Conservation (phyloP, 2,797 vertebrate genomes). For the Gorsachius magnificus region DNA sequence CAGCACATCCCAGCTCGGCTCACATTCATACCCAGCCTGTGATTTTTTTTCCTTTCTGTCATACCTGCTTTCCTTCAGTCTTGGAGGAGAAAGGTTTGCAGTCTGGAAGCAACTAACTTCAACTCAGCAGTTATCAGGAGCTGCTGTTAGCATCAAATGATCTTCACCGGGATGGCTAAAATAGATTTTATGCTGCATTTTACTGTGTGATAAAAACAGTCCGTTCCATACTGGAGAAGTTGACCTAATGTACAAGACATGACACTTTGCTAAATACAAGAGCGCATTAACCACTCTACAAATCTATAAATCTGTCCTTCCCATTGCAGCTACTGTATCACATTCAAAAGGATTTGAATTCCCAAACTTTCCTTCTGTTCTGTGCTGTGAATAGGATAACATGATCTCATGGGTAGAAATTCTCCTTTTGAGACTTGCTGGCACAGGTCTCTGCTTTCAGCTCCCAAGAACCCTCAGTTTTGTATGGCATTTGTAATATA, state of each 20-base stretch:
- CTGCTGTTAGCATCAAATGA: not conserved
- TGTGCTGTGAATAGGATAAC: constrained; percentile 57
- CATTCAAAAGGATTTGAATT: constrained; percentile 58
- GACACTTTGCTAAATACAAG: not conserved
- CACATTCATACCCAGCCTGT: not conserved
- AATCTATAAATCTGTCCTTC: constrained; percentile 47
- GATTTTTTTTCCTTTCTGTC: not conserved
- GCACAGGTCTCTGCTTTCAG: constrained; percentile 47
- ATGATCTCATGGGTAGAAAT: constrained; percentile 60
- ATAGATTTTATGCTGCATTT: constrained; percentile 5
- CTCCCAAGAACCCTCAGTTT: constrained; percentile 31
- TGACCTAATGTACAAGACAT: not conserved
- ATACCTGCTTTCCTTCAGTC: not conserved
- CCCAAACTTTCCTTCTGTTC: constrained; percentile 58
- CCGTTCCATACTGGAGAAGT: not conserved
- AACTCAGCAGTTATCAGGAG: not conserved
- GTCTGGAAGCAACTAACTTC: not conserved
- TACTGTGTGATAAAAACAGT: not conserved
- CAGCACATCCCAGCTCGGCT: not conserved
- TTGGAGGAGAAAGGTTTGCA: not conserved
- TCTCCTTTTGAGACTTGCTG: constrained; percentile 61
- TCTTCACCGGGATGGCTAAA: not conserved
- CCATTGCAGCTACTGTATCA: constrained; percentile 46
- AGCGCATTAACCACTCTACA: constrained; percentile 27
- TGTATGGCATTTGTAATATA: constrained; percentile 58